phyloP scores from a whole-genome alignment of 1,140 invertebrate species.

The Eurytemora carolleeae region DNA sequence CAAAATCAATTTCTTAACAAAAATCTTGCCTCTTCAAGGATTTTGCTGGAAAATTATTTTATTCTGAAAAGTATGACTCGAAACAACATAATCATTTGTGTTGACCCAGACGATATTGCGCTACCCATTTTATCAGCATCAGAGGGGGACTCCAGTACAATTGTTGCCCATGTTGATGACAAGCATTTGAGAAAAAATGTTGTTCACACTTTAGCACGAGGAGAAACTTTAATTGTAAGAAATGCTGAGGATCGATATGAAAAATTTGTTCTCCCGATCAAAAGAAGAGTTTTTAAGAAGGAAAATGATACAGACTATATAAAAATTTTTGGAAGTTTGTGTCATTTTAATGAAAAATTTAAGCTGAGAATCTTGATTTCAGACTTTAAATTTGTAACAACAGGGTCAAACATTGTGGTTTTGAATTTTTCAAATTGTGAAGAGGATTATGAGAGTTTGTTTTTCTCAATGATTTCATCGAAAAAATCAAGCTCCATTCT shows the following conservation, averaged over 20 bases:
- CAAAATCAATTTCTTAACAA: background rate
- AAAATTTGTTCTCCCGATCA: background rate
- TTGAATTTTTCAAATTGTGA: background rate
- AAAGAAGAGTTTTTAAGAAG: background rate
- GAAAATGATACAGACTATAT: background rate
- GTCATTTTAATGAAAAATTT: background rate
- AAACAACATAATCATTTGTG: background rate
- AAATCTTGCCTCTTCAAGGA: background rate
- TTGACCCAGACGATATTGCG: background rate
- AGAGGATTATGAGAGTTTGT: background rate
- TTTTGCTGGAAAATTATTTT: background rate
- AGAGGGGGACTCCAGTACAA: background rate
- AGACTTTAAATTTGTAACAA: background rate
- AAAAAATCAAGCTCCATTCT: background rate
- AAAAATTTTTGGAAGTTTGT: background rate
- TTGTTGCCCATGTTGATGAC: background rate
- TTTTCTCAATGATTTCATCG: background rate
- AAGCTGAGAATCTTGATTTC: background rate
- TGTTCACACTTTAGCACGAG: background rate
- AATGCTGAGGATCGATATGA: background rate
- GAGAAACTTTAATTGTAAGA: background rate
- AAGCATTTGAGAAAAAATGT: background rate
- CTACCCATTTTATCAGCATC: background rate
- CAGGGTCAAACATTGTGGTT: background rate
- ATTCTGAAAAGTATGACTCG: background rate